These are phyloP conservation scores for Zapus hudsonius DNA, from an alignment of 2,113 vertebrate genomes.

Conservation along the genomic window DNA sequence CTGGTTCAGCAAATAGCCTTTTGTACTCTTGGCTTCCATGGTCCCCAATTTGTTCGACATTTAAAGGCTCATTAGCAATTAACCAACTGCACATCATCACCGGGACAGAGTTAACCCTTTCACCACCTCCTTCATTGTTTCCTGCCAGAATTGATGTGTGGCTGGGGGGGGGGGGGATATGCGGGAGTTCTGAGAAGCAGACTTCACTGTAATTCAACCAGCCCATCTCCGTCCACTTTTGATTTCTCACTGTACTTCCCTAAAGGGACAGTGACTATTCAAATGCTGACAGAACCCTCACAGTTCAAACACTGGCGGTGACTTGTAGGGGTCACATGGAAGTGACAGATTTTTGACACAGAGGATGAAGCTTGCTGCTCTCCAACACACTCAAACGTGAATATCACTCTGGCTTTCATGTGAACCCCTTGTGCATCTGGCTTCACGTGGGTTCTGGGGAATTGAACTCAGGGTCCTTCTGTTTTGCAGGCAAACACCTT, in stretches of 20 bases:
- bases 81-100: constrained; percentile 34
- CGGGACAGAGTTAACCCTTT: background rate
- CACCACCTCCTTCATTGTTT: constrained; percentile 34
- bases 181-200: background rate
- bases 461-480: too few relatives aligned
- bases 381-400: background rate
- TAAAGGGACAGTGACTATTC: too few relatives aligned
- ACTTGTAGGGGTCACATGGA: background rate
- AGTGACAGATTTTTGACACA: background rate
- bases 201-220: too few relatives aligned
- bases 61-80: constrained; percentile 40
- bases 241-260: too few relatives aligned
- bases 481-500: too few relatives aligned
- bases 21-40: background rate
- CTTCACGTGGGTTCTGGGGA: too few relatives aligned
- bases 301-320: background rate
- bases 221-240: too few relatives aligned
- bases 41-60: background rate
- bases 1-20: background rate
- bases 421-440: too few relatives aligned
- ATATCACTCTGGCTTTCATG: background rate
- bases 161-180: too few relatives aligned
- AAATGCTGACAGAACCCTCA: background rate
- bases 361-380: background rate
- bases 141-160: background rate